These are phyloP conservation scores for Cordilura impudica DNA, from an alignment of 2,888 invertebrate species.

Conservation along the genomic window DNA sequence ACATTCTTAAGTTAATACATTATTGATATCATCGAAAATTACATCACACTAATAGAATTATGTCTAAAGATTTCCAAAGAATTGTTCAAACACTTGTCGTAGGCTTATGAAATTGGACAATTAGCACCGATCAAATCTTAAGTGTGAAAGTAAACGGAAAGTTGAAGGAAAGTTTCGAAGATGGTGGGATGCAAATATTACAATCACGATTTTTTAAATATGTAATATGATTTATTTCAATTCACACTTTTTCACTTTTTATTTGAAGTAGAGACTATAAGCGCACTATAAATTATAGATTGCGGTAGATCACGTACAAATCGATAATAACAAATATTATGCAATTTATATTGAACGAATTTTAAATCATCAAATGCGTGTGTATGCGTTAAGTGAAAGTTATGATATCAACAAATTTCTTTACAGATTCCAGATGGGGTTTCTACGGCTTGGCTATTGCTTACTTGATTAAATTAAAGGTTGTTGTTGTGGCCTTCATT, in stretches of 20 bases:
- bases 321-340: slow-evolving; percentile 1
- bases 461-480: slow-evolving; percentile 76
- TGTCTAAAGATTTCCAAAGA: not conserved
- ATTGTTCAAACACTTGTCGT: not conserved
- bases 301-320: slow-evolving; percentile 27
- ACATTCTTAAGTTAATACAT: slow-evolving; percentile 30
- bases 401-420: not conserved
- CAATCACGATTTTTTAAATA: slow-evolving; percentile 67
- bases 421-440: slow-evolving; percentile 72
- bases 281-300: slow-evolving; percentile 19
- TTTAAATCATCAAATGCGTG: not conserved
- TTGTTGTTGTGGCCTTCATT: slow-evolving; percentile 75
- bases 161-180: slow-evolving; percentile 61
- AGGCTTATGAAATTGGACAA: not conserved
- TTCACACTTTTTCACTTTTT: slow-evolving; percentile 76
- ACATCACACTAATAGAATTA: slow-evolving; percentile 28
- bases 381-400: not conserved
- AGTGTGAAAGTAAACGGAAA: slow-evolving; percentile 54
- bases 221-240: slow-evolving; percentile 46
- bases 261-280: slow-evolving; percentile 57
- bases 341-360: slow-evolving; percentile 26
- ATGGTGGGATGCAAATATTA: slow-evolving; percentile 69
- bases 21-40: slow-evolving; percentile 11
- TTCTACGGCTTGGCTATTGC: slow-evolving; percentile 73
- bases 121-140: not conserved